These are phyloP conservation scores for Muscidifurax raptorellus DNA, from an alignment of 1,140 invertebrate genomes.

Conservation along the genomic window DNA sequence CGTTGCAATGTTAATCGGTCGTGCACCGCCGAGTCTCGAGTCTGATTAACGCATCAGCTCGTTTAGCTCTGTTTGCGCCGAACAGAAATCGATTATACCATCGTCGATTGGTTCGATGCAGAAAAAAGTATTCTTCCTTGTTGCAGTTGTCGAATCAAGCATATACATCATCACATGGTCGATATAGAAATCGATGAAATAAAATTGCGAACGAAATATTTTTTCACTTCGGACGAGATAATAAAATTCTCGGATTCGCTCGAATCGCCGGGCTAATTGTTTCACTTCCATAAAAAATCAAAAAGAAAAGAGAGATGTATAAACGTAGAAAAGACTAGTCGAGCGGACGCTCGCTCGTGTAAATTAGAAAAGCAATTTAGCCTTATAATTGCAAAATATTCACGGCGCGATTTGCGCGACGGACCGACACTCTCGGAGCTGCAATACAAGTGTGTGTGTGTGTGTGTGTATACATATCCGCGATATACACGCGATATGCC, in stretches of 20 bases:
- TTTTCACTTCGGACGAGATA: too few species aligned
- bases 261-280: not conserved
- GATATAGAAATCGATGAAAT: too few species aligned
- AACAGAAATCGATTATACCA: not conserved
- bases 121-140: not conserved
- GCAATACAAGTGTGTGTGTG: not conserved
- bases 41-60: not conserved
- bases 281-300: not conserved
- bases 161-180: too few species aligned
- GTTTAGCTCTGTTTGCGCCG: conserved; percentile 4
- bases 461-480: not conserved
- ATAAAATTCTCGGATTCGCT: too few species aligned
- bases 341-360: not conserved
- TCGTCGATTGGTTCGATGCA: not conserved
- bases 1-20: not conserved
- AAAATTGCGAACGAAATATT: too few species aligned
- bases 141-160: too few species aligned
- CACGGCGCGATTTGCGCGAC: not conserved
- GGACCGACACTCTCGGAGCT: not conserved
- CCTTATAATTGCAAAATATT: conserved; percentile 39
- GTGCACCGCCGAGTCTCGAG: not conserved
- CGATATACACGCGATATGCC: conserved; percentile 1
- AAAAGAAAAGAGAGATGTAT: too few species aligned
- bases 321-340: not conserved
- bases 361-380: conserved; percentile 39